A percentile compares a stretch with the other conserved stretches of the same genome.
phyloP scores from a whole-genome alignment of 2,888 invertebrate genomes.

The Drosophila greeni region DNA sequence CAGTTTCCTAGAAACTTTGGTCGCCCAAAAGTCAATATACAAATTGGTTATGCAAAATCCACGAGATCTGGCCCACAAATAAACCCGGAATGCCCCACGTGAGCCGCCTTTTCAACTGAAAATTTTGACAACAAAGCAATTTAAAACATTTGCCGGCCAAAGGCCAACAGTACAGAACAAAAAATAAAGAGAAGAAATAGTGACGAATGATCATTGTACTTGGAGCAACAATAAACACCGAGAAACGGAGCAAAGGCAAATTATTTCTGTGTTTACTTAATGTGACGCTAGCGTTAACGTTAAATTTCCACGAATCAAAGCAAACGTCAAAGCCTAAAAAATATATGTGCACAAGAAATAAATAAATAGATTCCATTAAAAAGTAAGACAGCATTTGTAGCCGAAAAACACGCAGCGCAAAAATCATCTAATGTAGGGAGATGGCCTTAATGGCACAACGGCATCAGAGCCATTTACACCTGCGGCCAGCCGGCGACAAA shows the following conservation, averaged over 20 bases:
- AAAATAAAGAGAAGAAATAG: conserved; percentile 15
- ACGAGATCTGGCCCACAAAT: conserved; percentile 26
- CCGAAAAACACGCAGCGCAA: conserved; percentile 11
- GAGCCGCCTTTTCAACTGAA: conserved; percentile 23
- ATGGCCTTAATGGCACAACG: conserved; percentile 55
- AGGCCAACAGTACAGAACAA: conserved; percentile 11
- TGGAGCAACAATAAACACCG: conserved; percentile 37
- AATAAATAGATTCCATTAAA: conserved; percentile 49
- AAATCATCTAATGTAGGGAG: conserved; percentile 56
- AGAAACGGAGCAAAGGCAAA: conserved; percentile 17
- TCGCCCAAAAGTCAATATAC: conserved; percentile 9
- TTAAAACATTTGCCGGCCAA: conserved; percentile 36
- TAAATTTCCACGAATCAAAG: conserved; percentile 62
- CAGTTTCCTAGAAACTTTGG: not conserved
- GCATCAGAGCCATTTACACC: conserved; percentile 38
- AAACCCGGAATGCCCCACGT: conserved; percentile 19
- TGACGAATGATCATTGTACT: conserved; percentile 52
- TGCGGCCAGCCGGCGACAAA: conserved; percentile 37
- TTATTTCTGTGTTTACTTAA: conserved; percentile 46
- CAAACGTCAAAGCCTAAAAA: conserved; percentile 46
- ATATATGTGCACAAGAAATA: conserved; percentile 34
- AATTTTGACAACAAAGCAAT: conserved; percentile 39
- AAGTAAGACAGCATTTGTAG: conserved; percentile 45
- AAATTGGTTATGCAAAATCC: conserved; percentile 34
- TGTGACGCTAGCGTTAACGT: conserved; percentile 40